Evolutionary conservation across 2,888 invertebrate species (phyloP), one percentile per base, ranked within the genome.

Genomic region (Thelaira solivaga): DNA sequence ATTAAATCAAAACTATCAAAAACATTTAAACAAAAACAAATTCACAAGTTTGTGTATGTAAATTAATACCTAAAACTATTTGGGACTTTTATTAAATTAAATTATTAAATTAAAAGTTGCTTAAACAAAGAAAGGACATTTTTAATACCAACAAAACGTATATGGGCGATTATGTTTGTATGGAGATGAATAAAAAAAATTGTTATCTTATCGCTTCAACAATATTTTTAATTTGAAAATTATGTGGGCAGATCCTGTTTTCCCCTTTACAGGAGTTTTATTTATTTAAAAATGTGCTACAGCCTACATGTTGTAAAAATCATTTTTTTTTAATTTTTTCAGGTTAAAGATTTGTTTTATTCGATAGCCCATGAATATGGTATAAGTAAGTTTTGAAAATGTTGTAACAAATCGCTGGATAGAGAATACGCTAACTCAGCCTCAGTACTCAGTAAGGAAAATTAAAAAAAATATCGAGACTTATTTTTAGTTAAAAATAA

Each of bases 1-100:
- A 83, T 84, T 83, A 83, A 84, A 83, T 84, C 83, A 84, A 81
- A 81, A 83, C 83, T 83, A 82, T 83, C 84, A 82, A 80, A 80
- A 82, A 81, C 83, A 83, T 82, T 76, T 82, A 81, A 83, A 83
- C 16, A 62, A 20, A 36, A 31, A 34, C 61, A 34, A 45, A 61
- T 41, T 2, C n/a, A 7, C 20, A 31, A 6, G 8, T 6, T 26
- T 41, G 16, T 10, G 11, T n/a, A 5, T 31, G 18, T 24, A 41
- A 7, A 41, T 2, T 16, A 41, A 18, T 1, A 41, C 34, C 10
- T n/a, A n/a, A 18, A 18, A 51, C 31, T 53, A 34, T n/a, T 10
- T 39, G 5, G 16, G 18, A 34, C 34, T 67, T 7, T 67, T 55
- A 83, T 82, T 82, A 83, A 80, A 72, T 75, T 75, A 65, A 71